phyloP scores from a whole-genome alignment of 2,113 vertebrate species.

The Edolisoma coerulescens region DNA sequence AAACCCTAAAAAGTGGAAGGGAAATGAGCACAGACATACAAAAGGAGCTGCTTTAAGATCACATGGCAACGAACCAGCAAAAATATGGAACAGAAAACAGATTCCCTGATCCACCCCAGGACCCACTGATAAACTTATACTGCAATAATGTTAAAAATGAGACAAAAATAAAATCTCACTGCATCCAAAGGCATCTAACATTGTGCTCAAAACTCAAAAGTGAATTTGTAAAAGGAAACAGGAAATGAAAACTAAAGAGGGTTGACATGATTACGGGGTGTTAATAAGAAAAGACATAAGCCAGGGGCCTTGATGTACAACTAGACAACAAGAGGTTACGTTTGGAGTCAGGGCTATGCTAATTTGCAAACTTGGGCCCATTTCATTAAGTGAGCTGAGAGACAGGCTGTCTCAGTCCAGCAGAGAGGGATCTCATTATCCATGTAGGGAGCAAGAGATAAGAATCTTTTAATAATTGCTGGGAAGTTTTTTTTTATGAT shows the following conservation, averaged over 20 bases:
- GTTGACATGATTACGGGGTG: constrained; percentile 76
- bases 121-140: not conserved
- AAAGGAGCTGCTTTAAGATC: not conserved
- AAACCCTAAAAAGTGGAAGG: not conserved
- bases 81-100: not conserved
- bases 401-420: constrained; percentile 85
- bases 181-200: constrained; percentile 11
- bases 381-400: constrained; percentile 84
- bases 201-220: not conserved
- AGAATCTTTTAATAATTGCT: constrained; percentile 87
- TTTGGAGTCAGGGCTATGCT: constrained; percentile 75
- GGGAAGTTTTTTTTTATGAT: constrained; percentile 79
- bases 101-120: not conserved
- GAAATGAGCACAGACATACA: not conserved
- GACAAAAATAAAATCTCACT: not conserved
- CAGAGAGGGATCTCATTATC: constrained; percentile 84
- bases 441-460: constrained; percentile 82
- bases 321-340: constrained; percentile 80
- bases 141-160: not conserved
- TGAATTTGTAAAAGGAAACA: constrained; percentile 64
- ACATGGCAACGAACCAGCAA: not conserved
- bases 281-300: constrained; percentile 83
- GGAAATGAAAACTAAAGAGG: constrained; percentile 72
- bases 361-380: constrained; percentile 80
- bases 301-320: constrained; percentile 79